Percentiles rank a stretch among this genome's conserved stretches.
These are phyloP conservation scores for Cerceris rybyensis DNA, from an alignment of 2,888 invertebrate genomes.

Conservation along the genomic window DNA sequence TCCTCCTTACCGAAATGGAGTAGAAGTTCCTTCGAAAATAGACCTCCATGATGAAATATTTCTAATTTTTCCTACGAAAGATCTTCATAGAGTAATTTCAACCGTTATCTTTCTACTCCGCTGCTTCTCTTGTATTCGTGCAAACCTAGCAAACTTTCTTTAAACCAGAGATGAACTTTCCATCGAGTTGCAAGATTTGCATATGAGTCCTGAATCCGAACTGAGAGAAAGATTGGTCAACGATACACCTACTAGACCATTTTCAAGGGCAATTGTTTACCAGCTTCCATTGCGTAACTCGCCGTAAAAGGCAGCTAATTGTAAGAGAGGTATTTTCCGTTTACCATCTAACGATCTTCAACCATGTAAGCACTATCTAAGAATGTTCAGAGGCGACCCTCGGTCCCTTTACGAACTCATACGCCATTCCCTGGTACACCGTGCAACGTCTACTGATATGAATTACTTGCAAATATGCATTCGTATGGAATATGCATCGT, in stretches of 20 bases:
- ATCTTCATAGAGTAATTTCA: no score
- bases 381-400: neutral
- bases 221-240: neutral
- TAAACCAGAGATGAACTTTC: no score
- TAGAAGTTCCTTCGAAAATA: no score
- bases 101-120: no score
- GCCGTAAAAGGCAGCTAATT: neutral
- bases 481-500: constrained; percentile 41
- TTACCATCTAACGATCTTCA: constrained; percentile 4
- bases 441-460: neutral
- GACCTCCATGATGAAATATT: no score
- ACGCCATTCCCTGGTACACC: neutral
- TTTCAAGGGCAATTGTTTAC: constrained; percentile 33
- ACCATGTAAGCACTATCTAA: neutral
- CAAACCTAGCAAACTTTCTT: no score
- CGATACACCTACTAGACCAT: neutral
- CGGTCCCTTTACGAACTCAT: no score
- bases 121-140: no score
- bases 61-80: no score
- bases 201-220: no score
- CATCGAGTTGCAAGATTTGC: no score
- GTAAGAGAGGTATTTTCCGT: neutral
- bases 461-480: constrained; percentile 43
- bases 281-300: neutral
- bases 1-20: neutral